phyloP scores from a whole-genome alignment of 1,140 invertebrate genomes.

The Drosophila kepulauana region DNA sequence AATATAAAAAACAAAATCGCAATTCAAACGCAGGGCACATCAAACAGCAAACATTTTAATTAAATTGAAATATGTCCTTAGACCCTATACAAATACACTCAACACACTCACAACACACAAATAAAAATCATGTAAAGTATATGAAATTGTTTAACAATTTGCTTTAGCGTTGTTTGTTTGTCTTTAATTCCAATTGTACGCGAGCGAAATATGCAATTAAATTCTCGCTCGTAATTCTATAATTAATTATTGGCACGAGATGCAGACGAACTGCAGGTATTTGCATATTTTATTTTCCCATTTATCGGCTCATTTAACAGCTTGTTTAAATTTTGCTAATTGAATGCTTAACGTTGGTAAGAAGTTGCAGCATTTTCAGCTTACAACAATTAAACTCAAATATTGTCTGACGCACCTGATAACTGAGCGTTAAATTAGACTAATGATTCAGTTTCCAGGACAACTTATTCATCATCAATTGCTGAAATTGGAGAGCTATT shows the following conservation, averaged over 20 bases:
- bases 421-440: neutral
- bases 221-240: constrained; percentile 58
- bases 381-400: neutral
- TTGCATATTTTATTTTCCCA: constrained; percentile 24
- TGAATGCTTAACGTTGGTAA: neutral
- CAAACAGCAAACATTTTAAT: constrained; percentile 64
- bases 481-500: neutral
- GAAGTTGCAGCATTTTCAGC: neutral
- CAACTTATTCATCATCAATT: neutral
- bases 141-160: constrained; percentile 18
- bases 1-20: constrained; percentile 12
- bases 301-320: constrained; percentile 9
- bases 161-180: constrained; percentile 9
- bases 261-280: constrained; percentile 12
- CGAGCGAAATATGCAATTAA: constrained; percentile 59
- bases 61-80: constrained; percentile 65
- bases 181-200: constrained; percentile 22
- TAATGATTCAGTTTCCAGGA: neutral
- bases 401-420: neutral
- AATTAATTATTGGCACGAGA: constrained; percentile 63
- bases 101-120: constrained; percentile 2
- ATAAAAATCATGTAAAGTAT: constrained; percentile 13
- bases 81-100: constrained; percentile 7
- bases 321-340: constrained; percentile 10
- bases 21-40: constrained; percentile 38